A percentile compares a stretch with the other conserved stretches of the same genome.
These are phyloP conservation scores for Ormyrus pomaceus DNA, from an alignment of 2,888 invertebrate genomes.

Conservation along the genomic window DNA sequence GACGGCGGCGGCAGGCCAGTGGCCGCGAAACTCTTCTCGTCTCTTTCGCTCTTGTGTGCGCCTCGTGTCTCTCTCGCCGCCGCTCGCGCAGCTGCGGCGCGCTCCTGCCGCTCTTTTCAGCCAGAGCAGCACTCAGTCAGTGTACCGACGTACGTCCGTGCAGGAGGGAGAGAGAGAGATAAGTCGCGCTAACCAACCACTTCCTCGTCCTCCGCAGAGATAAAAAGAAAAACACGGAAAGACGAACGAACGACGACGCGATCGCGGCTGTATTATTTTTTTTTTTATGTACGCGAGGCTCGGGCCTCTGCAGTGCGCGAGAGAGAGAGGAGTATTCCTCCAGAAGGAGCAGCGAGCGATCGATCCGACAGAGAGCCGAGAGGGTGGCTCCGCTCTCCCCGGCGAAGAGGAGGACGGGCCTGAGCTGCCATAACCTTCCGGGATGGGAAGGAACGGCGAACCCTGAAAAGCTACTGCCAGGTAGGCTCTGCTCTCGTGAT, in stretches of 20 bases:
- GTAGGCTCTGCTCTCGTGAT: too few relatives aligned
- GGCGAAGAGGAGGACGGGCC: not conserved
- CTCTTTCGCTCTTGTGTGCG: conserved; percentile 1
- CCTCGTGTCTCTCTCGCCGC: not conserved
- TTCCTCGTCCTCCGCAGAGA: too few relatives aligned
- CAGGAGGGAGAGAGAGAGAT: not conserved
- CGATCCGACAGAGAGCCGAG: conserved; percentile 1
- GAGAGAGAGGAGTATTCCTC: not conserved
- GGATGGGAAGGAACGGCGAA: not conserved
- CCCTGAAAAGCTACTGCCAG: too few relatives aligned
- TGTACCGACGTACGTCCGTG: not conserved
- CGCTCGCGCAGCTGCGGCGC: conserved; percentile 11
- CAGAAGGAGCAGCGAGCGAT: not conserved
- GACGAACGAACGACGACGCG: conserved; percentile 9
- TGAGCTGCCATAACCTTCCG: not conserved
- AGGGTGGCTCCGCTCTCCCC: not conserved
- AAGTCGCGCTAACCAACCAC: too few relatives aligned
- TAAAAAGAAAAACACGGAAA: not conserved
- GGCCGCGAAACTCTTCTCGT: conserved; percentile 39
- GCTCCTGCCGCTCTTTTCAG: not conserved
- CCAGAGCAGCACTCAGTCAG: not conserved
- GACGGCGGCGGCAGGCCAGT: conserved; percentile 38
- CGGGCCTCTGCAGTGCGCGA: not conserved
- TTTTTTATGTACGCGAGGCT: too few relatives aligned
- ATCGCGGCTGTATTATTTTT: conserved; percentile 3